Percentiles rank a stretch among this genome's conserved stretches.
Conservation (phyloP, 2,113 vertebrate genomes). For the Euleptes europaea region DNA sequence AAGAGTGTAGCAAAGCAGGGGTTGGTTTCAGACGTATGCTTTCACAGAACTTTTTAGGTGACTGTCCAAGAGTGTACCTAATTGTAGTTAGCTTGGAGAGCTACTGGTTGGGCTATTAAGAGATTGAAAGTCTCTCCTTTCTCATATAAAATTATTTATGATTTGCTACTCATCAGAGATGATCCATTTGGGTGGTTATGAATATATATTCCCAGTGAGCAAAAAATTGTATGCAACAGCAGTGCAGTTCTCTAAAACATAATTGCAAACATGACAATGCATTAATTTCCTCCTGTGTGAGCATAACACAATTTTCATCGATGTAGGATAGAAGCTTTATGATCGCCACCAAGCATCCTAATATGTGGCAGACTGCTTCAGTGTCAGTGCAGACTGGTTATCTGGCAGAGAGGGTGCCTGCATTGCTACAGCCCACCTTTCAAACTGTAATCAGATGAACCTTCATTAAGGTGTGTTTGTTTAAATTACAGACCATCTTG, state of each 20-base stretch:
- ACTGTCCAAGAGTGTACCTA: neutral
- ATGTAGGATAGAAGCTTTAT: neutral
- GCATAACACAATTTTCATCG: neutral
- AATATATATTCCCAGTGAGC: neutral
- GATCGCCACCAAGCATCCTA: neutral
- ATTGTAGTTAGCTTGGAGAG: neutral
- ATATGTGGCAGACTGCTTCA: neutral
- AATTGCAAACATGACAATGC: conserved; percentile 13
- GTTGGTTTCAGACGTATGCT: no score
- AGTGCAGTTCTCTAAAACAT: neutral
- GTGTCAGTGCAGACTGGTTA: neutral
- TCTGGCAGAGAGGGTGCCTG: neutral
- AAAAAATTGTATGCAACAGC: neutral
- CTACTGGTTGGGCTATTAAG: neutral
- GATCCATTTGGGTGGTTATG: neutral
- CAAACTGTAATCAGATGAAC: neutral
- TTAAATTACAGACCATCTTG: neutral
- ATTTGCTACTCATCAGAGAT: no score
- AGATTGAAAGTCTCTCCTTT: neutral
- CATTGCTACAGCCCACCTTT: neutral
- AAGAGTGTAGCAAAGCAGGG: neutral
- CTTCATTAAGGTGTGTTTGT: neutral
- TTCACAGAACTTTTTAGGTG: neutral
- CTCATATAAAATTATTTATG: neutral
- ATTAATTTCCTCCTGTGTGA: neutral